phyloP scores from a whole-genome alignment of 2,888 invertebrate species.

The Dryobota labecula region DNA sequence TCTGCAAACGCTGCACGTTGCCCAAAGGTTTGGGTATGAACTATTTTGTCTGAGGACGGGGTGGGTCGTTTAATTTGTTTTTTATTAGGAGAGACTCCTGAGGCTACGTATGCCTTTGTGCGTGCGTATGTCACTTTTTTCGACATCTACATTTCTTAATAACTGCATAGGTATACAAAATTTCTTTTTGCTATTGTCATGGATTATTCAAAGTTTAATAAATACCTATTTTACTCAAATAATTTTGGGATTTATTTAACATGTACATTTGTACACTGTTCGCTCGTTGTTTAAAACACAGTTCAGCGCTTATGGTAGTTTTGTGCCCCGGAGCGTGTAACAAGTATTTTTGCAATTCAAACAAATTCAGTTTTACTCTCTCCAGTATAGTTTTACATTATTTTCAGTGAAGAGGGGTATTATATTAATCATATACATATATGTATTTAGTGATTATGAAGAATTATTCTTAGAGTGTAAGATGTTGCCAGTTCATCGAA shows the following conservation, averaged over 20 bases:
- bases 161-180: not conserved
- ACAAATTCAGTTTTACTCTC: not conserved
- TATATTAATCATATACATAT: not conserved
- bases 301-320: constrained; percentile 33
- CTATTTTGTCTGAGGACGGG: constrained; percentile 39
- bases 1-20: constrained; percentile 62
- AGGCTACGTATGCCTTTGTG: constrained; percentile 20
- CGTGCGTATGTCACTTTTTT: constrained; percentile 6
- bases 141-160: not conserved
- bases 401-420: not conserved
- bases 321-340: constrained; percentile 5
- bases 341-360: constrained; percentile 21
- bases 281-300: constrained; percentile 18
- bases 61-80: constrained; percentile 17
- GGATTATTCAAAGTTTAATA: not conserved
- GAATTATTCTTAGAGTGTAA: too few species aligned
- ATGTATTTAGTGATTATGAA: too few species aligned
- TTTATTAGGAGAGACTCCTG: not conserved
- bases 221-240: not conserved
- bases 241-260: constrained; percentile 8
- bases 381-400: not conserved
- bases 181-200: not conserved
- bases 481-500: too few species aligned
- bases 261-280: constrained; percentile 1
- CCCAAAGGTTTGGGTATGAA: constrained; percentile 41